Evolutionary conservation across 2,888 invertebrate genomes (phyloP).

Genomic region (Empis livida): DNA sequence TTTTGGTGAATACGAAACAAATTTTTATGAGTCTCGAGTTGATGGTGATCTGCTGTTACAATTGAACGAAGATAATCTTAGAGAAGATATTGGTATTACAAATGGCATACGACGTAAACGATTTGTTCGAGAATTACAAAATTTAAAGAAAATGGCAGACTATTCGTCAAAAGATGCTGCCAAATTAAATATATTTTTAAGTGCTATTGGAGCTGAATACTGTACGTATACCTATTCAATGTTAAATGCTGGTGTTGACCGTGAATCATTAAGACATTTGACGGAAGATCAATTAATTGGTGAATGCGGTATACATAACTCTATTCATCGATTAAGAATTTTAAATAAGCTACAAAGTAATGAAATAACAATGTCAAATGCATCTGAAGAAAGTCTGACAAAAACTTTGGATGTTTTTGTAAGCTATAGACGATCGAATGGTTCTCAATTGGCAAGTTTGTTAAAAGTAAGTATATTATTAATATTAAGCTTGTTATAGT

Average conservation of each 20-base stretch:
- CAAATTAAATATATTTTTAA: slow-evolving; percentile 77
- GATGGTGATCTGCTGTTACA: slow-evolving; percentile 93
- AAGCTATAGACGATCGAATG: slow-evolving; percentile 93
- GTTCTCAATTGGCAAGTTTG: slow-evolving; percentile 89
- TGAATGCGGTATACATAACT: slow-evolving; percentile 87
- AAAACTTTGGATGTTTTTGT: slow-evolving; percentile 95
- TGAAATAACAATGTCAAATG: slow-evolving; percentile 48
- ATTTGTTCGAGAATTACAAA: slow-evolving; percentile 84
- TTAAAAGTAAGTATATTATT: slow-evolving; percentile 49
- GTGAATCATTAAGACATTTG: slow-evolving; percentile 68
- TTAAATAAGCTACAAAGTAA: slow-evolving; percentile 63
- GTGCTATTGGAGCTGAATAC: slow-evolving; percentile 74
- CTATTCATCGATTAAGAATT: slow-evolving; percentile 86
- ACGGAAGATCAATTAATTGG: slow-evolving; percentile 82
- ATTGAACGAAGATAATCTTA: slow-evolving; percentile 81
- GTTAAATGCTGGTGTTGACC: slow-evolving; percentile 90
- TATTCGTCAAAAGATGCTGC: slow-evolving; percentile 88
- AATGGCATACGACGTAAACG: slow-evolving; percentile 89
- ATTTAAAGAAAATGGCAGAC: slow-evolving; percentile 90
- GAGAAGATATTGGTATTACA: slow-evolving; percentile 80
- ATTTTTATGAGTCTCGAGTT: slow-evolving; percentile 83
- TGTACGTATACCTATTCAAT: slow-evolving; percentile 94
- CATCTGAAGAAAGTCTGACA: slow-evolving; percentile 64
- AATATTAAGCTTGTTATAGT: neutral
- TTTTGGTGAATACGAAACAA: slow-evolving; percentile 68